phyloP scores from a whole-genome alignment of 1,140 invertebrate genomes.

The Scaptomyza pallida region DNA sequence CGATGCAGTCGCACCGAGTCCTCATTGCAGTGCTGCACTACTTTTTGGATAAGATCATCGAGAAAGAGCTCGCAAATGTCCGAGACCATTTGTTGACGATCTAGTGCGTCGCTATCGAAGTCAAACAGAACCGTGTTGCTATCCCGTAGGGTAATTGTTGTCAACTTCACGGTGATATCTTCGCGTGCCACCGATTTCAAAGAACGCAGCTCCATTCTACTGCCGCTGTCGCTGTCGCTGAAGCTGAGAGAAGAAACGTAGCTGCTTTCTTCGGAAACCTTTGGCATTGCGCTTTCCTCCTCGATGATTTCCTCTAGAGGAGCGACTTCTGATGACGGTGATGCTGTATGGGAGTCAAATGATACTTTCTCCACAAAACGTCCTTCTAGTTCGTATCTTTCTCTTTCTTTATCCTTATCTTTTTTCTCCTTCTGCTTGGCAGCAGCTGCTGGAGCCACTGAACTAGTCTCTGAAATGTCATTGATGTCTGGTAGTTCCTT shows the following conservation, averaged over 20 bases:
- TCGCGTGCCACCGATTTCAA: not conserved
- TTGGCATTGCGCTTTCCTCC: not conserved
- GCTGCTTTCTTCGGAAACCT: no score
- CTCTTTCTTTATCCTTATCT: fast-evolving
- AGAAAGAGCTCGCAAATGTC: conserved; percentile 1
- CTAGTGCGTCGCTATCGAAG: not conserved
- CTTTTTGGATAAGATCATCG: not conserved
- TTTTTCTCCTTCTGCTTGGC: not conserved
- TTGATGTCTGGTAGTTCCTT: conserved; percentile 28
- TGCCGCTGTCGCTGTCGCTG: not conserved
- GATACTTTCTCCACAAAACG: no score
- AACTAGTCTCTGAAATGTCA: conserved; percentile 1
- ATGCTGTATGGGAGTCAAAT: not conserved
- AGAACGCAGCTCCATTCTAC: no score
- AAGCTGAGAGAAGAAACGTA: not conserved
- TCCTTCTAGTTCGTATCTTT: not conserved
- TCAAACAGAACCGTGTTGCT: not conserved
- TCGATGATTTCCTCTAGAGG: not conserved
- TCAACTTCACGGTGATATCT: not conserved
- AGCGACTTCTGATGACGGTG: no score
- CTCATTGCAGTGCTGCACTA: not conserved
- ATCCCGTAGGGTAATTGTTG: not conserved
- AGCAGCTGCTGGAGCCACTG: not conserved
- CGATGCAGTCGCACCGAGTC: not conserved
- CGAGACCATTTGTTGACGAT: no score